Evolutionary conservation across 2,113 vertebrate genomes (phyloP).

Genomic region (Hyla sarda): DNA sequence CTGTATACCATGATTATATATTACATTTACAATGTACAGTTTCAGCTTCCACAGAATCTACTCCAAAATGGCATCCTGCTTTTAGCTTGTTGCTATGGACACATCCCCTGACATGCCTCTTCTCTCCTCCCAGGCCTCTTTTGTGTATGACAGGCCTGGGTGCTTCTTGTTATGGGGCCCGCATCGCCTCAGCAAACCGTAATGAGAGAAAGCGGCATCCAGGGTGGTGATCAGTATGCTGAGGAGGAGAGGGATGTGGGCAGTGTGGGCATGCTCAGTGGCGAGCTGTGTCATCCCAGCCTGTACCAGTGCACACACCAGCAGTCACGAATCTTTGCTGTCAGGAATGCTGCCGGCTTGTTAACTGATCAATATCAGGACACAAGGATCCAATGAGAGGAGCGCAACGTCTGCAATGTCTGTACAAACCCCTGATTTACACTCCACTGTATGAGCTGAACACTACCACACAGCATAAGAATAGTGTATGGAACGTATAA

Average conservation of each 20-base stretch:
- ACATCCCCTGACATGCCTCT: slow-evolving; percentile 60
- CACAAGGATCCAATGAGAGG: background rate
- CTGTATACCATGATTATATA: background rate
- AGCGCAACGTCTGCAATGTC: background rate
- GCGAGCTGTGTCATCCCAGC: slow-evolving; percentile 48
- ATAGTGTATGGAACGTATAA: too few species aligned
- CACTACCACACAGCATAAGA: background rate
- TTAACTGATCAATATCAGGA: background rate
- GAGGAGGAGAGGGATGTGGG: slow-evolving; percentile 60
- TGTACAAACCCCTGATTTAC: background rate
- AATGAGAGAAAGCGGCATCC: slow-evolving; percentile 58
- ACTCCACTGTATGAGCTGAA: background rate
- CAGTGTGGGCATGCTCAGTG: slow-evolving; percentile 59
- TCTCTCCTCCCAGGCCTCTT: slow-evolving; percentile 42
- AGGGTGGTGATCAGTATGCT: slow-evolving; percentile 62
- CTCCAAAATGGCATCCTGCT: slow-evolving; percentile 60
- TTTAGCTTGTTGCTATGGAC: slow-evolving; percentile 69
- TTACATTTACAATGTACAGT: background rate
- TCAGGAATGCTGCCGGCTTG: background rate
- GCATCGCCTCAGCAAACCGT: slow-evolving; percentile 57
- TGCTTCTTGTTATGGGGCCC: slow-evolving; percentile 65
- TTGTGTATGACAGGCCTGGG: slow-evolving; percentile 64
- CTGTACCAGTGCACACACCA: accelerated
- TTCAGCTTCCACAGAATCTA: background rate
- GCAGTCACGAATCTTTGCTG: background rate